These are phyloP conservation scores for Thymelicus lineola DNA, from an alignment of 2,888 invertebrate species.

Conservation along the genomic window DNA sequence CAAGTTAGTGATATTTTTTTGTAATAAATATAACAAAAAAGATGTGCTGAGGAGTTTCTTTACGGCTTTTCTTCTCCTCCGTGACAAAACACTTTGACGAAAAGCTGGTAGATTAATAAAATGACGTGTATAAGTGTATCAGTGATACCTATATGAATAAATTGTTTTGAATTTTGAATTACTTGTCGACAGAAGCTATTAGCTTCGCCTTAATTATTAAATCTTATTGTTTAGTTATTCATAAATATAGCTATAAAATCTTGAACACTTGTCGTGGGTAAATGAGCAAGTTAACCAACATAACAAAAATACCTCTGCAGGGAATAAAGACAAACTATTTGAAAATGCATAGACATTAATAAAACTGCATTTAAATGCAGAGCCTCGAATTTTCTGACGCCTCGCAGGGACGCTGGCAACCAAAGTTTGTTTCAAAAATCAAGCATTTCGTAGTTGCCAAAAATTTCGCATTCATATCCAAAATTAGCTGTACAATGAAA, in stretches of 20 bases:
- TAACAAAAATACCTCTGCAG: constrained; percentile 49
- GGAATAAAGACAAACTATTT: constrained; percentile 63
- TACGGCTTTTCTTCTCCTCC: too few species aligned
- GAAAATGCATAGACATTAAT: constrained; percentile 73
- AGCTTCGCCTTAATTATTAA: too few species aligned
- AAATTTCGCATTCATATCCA: constrained; percentile 61
- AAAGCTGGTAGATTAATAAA: too few species aligned
- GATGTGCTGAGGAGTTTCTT: too few species aligned
- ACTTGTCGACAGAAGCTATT: too few species aligned
- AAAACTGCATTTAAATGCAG: constrained; percentile 63
- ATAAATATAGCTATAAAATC: not conserved
- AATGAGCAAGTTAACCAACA: constrained; percentile 42
- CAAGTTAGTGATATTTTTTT: too few species aligned
- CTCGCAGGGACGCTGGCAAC: constrained; percentile 60
- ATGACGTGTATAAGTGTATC: too few species aligned
- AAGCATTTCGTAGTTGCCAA: constrained; percentile 62
- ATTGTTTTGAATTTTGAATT: too few species aligned
- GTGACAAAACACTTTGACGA: too few species aligned
- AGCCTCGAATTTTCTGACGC: constrained; percentile 56
- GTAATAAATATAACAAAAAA: too few species aligned
- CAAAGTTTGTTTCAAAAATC: constrained; percentile 76
- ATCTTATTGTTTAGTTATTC: too few species aligned
- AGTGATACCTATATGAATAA: too few species aligned
- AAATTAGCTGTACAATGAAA: not conserved
- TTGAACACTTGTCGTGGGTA: constrained; percentile 38